phyloP scores from a whole-genome alignment of 2,113 vertebrate genomes.

The Formicarius rufipectus region DNA sequence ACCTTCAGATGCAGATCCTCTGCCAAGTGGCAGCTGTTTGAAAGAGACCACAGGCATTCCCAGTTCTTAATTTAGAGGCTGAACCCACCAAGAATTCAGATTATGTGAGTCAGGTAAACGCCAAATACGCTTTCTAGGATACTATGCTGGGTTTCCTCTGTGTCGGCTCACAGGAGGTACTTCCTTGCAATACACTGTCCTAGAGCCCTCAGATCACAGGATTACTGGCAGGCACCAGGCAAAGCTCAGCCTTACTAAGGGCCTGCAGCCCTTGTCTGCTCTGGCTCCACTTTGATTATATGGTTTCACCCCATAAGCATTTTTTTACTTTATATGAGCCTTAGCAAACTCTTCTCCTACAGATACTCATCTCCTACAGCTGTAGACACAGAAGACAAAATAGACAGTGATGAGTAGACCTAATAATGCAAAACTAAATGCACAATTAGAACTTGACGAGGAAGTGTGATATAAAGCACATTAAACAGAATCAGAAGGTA shows the following conservation, averaged over 20 bases:
- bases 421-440: background rate
- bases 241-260: background rate
- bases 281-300: background rate
- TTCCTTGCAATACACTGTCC: background rate
- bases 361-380: background rate
- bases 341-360: background rate
- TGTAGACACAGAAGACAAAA: background rate
- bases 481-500: background rate
- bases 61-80: background rate
- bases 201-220: background rate
- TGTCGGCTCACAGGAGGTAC: background rate
- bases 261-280: background rate
- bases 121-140: background rate
- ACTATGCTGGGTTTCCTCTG: background rate
- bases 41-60: accelerated
- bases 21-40: background rate
- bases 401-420: background rate
- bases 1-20: background rate
- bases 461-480: slow-evolving; percentile 19
- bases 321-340: background rate
- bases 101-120: background rate
- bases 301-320: background rate
- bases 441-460: background rate
- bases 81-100: background rate
- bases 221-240: background rate